Evolutionary conservation across 2,797 vertebrate species (phyloP), one percentile per base, ranked within the genome.

Genomic region (Gephyroberyx darwinii): DNA sequence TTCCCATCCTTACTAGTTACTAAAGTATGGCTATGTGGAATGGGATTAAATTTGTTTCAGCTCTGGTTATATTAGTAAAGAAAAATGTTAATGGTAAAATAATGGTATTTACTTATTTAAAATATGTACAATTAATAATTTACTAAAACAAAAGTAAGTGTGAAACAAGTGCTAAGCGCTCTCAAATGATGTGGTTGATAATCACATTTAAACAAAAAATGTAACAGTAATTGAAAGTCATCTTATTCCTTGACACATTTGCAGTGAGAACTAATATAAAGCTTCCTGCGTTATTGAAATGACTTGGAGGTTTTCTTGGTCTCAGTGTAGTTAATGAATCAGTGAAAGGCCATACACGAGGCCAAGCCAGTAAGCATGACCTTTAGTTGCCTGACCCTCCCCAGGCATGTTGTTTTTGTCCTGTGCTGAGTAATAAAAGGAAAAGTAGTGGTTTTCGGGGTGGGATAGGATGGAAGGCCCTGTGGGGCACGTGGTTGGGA

Each of bases 381-480:
- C 87, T 86, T 65, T 39, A 78, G 69, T 85, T 84, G 51, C 82
- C 66, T 65, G 50, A 31, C 78, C 78, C 69, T 71, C 68, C 61
- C 62, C 37, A 0, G 51, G 67, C 64, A 51, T 84, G 74, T 88
- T 90, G 82, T 90, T 91, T 84, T 86, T 83, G 76, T 86, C 62
- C 73, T 84, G 73, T 84, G 86, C 89, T 91, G 87, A 90, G 89
- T 90, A 88, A 90, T 90, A 89, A 88, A 89, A 83, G 65, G 26
- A 67, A 74, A 76, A 58, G 52, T 73, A 59, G 73, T 60, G 77
- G 81, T 84, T 86, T 80, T 86, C 90, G 69, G 51, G 78, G 69
- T 33, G 47, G 66, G 56, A 59, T 35, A 48, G 39, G 62, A 66
- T 22, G 41, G 35, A 69, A 80, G 54, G 43, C 53, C 62, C 56